phyloP scores from a whole-genome alignment of 1,140 invertebrate species.

The Propsilocerus akamusi region DNA sequence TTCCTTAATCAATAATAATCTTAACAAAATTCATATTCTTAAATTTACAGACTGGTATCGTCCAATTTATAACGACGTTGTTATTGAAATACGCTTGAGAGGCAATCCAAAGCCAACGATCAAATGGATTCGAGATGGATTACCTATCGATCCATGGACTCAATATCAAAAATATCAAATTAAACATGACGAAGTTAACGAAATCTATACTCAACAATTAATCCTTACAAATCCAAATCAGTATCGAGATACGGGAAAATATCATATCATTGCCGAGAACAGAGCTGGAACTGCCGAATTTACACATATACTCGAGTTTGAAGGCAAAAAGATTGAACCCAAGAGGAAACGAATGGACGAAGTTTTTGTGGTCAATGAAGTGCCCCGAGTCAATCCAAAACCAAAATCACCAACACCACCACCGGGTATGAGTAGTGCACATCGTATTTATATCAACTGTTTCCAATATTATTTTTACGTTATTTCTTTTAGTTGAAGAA shows the following conservation, averaged over 20 bases:
- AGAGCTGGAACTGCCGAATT: conserved; percentile 20
- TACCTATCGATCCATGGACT: conserved; percentile 40
- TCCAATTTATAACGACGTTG: background rate
- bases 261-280: conserved; percentile 12
- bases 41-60: background rate
- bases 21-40: no score
- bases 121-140: conserved; percentile 62
- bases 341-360: conserved; percentile 2
- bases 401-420: background rate
- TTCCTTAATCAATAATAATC: no score
- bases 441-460: no score
- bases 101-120: conserved; percentile 59
- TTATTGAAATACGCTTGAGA: conserved; percentile 34
- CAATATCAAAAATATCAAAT: conserved; percentile 3
- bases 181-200: background rate
- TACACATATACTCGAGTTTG: conserved; percentile 18
- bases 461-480: no score
- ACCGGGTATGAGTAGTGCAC: no score
- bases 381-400: background rate
- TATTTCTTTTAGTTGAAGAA: no score
- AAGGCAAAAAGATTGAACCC: conserved; percentile 10
- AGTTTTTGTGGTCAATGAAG: background rate
- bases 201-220: background rate
- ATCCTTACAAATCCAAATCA: background rate
- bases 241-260: background rate